Conservation (phyloP, 1,140 invertebrate genomes). For the Ptiloglossa arizonensis region DNA sequence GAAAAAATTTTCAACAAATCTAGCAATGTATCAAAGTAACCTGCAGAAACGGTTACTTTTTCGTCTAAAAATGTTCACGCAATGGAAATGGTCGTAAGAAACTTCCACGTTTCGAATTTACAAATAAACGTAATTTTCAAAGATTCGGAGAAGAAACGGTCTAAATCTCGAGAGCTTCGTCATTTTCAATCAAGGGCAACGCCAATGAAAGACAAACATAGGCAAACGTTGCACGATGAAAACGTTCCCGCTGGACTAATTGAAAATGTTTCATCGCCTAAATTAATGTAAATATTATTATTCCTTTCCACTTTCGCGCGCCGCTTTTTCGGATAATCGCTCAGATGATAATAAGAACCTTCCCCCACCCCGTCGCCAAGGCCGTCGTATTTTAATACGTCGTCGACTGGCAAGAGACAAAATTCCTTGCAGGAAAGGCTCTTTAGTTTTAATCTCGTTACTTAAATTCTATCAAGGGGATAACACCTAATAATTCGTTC, state of each 20-base stretch:
- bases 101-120: too few relatives aligned
- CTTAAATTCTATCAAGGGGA: constrained; percentile 69
- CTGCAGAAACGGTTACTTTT: too few relatives aligned
- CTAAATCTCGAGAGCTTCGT: too few relatives aligned
- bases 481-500: constrained; percentile 69
- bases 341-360: constrained; percentile 50
- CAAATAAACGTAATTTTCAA: too few relatives aligned
- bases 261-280: constrained; percentile 46
- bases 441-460: constrained; percentile 70
- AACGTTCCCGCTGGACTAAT: constrained; percentile 30
- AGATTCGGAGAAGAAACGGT: too few relatives aligned
- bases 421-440: constrained; percentile 58
- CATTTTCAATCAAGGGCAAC: constrained; percentile 15
- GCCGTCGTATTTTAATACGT: constrained; percentile 58
- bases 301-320: constrained; percentile 32
- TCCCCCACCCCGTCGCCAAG: neutral
- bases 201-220: neutral
- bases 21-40: too few relatives aligned
- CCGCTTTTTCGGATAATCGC: constrained; percentile 63
- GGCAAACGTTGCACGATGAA: neutral
- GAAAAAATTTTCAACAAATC: too few relatives aligned
- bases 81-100: too few relatives aligned
- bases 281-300: constrained; percentile 55
- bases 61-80: too few relatives aligned
- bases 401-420: constrained; percentile 52